Evolutionary conservation across 2,113 vertebrate genomes (phyloP), one percentile per base, ranked within the genome.

Genomic region (Halichoeres trimaculatus): DNA sequence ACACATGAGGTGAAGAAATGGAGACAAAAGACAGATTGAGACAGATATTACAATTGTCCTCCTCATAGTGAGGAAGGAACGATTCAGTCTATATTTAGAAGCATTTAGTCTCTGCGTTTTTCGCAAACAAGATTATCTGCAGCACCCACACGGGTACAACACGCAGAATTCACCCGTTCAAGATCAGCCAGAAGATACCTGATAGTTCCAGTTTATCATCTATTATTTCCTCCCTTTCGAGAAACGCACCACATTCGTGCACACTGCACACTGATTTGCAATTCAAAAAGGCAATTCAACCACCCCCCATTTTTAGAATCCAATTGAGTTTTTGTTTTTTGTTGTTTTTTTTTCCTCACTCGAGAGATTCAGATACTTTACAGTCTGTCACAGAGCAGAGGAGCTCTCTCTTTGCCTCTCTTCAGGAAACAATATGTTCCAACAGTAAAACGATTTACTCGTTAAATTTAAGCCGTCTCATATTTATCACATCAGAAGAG

Each of bases 51-150:
- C 2, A 17, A 19, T 10, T 66, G 14, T 68, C 43, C 13, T 71
- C 60, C 45, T n/a, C 11, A 12, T 14, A 41, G 38, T 50, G 63
- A 40, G 47, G 26, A 45, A 62, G 62, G 54, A 58, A 50, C 23
- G 72, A 61, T 77, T 84, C 24, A 45, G 22, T 78, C 63, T 66
- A 76, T 71, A 84, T 78, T 80, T 74, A 75, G 52, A 64, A 22
- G 4, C 1, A 70, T 82, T 85, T 72, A 26, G 36, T 48, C 2
- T 22, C 51, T 10, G 40, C 72, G 30, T 30, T 55, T 77, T 67
- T 69, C n/a, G 57, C 24, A 86, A 87, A 87, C 58, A 47, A 80
- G 48, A 51, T 85, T 88, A 74, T 82, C 72, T 69, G 20, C 2
- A 53, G 34, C 56, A 40, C n/a, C 55, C 60, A 64, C 36, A 24